Conservation (phyloP, 35 echinoderm and acorn worm species). For the Heliocidaris tuberculata region DNA sequence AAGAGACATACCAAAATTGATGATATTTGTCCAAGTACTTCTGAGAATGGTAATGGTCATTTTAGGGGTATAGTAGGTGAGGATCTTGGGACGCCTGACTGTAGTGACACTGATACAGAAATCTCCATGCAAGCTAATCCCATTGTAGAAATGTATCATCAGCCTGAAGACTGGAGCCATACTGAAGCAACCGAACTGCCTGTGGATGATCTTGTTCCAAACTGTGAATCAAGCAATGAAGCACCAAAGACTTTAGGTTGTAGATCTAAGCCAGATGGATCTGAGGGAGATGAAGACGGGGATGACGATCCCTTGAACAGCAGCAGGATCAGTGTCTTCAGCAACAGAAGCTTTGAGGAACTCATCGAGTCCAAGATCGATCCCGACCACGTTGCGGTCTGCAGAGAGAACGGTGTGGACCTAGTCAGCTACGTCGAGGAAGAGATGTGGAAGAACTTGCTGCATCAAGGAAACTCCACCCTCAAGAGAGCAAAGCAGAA, state of each 20-base stretch:
- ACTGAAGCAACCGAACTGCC: not conserved
- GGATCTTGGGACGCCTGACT: not conserved
- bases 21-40: not conserved
- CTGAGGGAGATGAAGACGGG: not conserved
- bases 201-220: not conserved
- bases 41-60: not conserved
- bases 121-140: not conserved
- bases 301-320: not conserved
- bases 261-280: not conserved
- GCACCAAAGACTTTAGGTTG: not conserved
- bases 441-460: constrained; percentile 27
- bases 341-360: constrained; percentile 15
- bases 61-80: not conserved
- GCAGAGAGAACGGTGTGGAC: not conserved
- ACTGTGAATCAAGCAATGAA: not conserved
- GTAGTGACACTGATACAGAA: not conserved
- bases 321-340: not conserved
- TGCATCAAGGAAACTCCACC: not conserved
- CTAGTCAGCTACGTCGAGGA: not conserved
- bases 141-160: not conserved
- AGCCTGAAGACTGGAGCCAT: not conserved
- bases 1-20: not conserved
- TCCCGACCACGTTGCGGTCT: not conserved
- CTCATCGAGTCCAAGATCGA: not conserved
- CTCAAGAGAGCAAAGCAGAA: constrained; percentile 22